These are phyloP conservation scores for Palaemon carinicauda DNA, from an alignment of 1,140 invertebrate species.

Conservation along the genomic window DNA sequence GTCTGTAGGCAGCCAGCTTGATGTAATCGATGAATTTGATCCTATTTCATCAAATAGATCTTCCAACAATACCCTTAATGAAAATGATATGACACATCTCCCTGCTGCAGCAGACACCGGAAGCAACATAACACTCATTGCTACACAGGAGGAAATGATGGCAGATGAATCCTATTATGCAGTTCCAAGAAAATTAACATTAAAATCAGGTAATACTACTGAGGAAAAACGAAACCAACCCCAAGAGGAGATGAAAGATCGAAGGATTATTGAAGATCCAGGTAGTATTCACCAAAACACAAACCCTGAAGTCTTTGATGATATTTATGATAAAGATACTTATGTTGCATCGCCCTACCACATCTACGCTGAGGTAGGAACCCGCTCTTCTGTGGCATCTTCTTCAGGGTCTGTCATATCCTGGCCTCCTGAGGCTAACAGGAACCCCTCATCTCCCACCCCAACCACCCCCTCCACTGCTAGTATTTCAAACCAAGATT, in stretches of 20 bases:
- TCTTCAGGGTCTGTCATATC: neutral
- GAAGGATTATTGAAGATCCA: neutral
- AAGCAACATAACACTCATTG: neutral
- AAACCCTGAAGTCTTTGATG: neutral
- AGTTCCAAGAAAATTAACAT: neutral
- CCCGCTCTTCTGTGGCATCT: neutral
- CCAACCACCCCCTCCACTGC: neutral
- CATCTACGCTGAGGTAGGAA: neutral
- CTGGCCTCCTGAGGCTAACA: neutral
- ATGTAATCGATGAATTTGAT: constrained; percentile 43
- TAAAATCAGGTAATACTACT: neutral
- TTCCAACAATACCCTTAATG: neutral
- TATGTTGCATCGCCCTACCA: neutral
- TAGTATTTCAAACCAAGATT: neutral
- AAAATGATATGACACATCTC: neutral
- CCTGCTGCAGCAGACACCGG: neutral
- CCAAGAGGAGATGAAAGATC: neutral
- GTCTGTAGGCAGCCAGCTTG: neutral
- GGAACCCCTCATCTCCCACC: neutral
- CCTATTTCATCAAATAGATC: neutral
- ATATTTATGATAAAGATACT: no score
- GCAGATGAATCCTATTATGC: neutral
- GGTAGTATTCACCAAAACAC: neutral
- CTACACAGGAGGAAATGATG: neutral
- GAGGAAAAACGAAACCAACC: neutral